Percentiles rank a stretch among this genome's conserved stretches.
phyloP scores from a whole-genome alignment of 2,113 vertebrate species.

The Petrocephalus microphthalmus region DNA sequence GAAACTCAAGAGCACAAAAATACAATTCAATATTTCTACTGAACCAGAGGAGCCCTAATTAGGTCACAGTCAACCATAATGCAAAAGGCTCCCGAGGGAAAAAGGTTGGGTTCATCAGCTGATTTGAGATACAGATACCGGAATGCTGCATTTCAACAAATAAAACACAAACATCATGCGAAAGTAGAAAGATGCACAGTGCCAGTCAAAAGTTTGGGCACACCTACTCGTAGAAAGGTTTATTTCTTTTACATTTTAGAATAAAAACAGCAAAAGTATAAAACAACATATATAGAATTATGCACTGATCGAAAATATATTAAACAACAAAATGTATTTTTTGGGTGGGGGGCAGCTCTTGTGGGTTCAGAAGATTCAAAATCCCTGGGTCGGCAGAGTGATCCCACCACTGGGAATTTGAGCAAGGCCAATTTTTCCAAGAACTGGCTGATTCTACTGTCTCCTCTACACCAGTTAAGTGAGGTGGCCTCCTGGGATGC shows the following conservation, averaged over 20 bases:
- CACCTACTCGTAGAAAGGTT: neutral
- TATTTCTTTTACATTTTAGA: neutral
- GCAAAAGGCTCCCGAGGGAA: neutral
- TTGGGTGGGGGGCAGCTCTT: neutral
- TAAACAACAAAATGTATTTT: neutral
- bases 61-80: neutral
- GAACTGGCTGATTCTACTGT: neutral
- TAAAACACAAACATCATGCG: neutral
- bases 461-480: too few species aligned
- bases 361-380: neutral
- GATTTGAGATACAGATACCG: neutral
- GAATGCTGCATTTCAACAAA: neutral
- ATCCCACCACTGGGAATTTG: neutral
- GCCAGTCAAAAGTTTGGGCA: neutral
- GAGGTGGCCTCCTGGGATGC: too few species aligned
- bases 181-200: neutral
- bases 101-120: neutral
- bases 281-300: neutral
- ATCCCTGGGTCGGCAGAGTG: neutral
- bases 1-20: neutral
- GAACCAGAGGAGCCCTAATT: neutral
- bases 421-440: neutral
- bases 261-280: neutral
- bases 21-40: slow-evolving; percentile 7
- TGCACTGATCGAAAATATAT: neutral